Evolutionary conservation across 1,140 invertebrate species (phyloP), one percentile per base, ranked within the genome.

Genomic region (Cotesia typhae): DNA sequence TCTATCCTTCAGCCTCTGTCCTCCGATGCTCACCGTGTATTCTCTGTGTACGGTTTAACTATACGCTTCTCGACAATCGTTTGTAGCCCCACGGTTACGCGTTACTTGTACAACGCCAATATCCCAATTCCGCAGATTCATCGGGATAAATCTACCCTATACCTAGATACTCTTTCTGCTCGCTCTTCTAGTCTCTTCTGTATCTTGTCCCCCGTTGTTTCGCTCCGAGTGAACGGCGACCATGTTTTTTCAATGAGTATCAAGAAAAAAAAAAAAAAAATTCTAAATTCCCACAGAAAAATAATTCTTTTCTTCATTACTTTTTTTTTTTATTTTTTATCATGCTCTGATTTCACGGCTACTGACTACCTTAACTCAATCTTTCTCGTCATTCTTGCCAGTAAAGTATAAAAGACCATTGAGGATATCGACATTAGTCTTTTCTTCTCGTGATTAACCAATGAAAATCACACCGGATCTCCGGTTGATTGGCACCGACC

Each of bases 391-490:
- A 55, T 41, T 69, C 38, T 75, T 70, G 73, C 76, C 69, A 28
- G 55, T 66, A 68, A 75, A 66, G 67, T 76, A 47, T 47, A 47
- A 47, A 47, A 47, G 41, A 28, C 28, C 28, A 28, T 28, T 28
- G 28, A 47, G 10, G 41, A 28, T 51, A 14, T 67, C 14, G 41
- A 53, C 51, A 67, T 59, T 10, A 47, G 41, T 66, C 14, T 60
- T 36, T 37, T 35, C n/a, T 57, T 28, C 14, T 9, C 51, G 59
- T 61, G 41, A 70, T 75, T 47, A 47, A 47, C 70, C 67, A 73
- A 70, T 67, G 61, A 64, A 76, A 78, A 76, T 78, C 73, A 74
- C 73, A 74, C 75, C 77, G 77, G 77, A 78, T 75, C 72, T 78
- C 59, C 69, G 74, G 72, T 70, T 76, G 74, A 73, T 67, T 61